phyloP scores from a whole-genome alignment of 2,888 invertebrate genomes.

The Lagria hirta region DNA sequence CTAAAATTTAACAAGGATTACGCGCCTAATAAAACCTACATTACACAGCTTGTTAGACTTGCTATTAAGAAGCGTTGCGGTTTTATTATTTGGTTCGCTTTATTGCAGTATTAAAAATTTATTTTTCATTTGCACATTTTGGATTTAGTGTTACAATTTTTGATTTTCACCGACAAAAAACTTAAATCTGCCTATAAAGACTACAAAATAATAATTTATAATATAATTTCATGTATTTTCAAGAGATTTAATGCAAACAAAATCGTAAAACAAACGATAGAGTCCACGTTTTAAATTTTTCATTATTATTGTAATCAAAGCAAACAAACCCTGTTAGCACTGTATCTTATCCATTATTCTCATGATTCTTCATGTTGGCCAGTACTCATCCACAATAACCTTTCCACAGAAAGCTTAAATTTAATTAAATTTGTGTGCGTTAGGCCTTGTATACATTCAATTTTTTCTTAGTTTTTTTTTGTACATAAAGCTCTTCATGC shows the following conservation, averaged over 20 bases:
- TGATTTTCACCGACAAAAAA: neutral
- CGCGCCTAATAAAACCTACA: conserved; percentile 47
- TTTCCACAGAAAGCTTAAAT: conserved; percentile 13
- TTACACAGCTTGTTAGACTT: conserved; percentile 47
- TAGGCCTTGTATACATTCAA: too few relatives aligned
- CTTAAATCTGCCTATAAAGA: neutral
- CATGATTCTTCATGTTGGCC: conserved; percentile 17
- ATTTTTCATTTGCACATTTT: conserved; percentile 48
- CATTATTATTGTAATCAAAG: conserved; percentile 22
- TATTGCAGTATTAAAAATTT: conserved; percentile 43
- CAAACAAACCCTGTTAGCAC: conserved; percentile 21
- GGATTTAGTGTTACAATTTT: too few relatives aligned
- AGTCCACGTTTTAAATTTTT: conserved; percentile 21
- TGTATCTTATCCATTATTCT: conserved; percentile 20
- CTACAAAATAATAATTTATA: conserved; percentile 16
- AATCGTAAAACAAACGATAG: conserved; percentile 13
- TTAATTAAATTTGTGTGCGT: conserved; percentile 20
- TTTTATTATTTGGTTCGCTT: conserved; percentile 39
- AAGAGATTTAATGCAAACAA: conserved; percentile 17
- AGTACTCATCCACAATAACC: conserved; percentile 19
- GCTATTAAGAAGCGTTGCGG: conserved; percentile 44
- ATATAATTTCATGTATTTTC: conserved; percentile 13
- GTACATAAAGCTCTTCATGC: too few relatives aligned
- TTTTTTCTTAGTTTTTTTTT: too few relatives aligned
- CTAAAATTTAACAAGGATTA: conserved; percentile 48